Evolutionary conservation across 2,888 invertebrate species (phyloP).

Genomic region (Oligia latruncula): DNA sequence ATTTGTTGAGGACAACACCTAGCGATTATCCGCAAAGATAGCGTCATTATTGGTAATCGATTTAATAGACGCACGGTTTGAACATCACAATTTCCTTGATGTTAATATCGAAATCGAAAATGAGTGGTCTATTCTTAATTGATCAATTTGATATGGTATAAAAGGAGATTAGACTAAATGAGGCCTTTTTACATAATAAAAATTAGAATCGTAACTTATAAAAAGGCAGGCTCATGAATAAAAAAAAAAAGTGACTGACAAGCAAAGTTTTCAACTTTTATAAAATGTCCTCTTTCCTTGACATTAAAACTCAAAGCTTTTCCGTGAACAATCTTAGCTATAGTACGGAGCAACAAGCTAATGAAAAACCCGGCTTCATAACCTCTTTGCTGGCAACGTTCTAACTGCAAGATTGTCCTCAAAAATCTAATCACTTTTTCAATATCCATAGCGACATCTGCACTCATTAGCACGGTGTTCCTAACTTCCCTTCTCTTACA

Average conservation of each 20-base stretch:
- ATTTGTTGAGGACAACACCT: conserved; percentile 67
- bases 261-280: conserved; percentile 17
- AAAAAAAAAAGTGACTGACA: not conserved
- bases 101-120: conserved; percentile 20
- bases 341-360: conserved; percentile 44
- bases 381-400: conserved; percentile 1
- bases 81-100: conserved; percentile 56
- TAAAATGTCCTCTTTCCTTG: conserved; percentile 10
- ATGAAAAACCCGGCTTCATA: conserved; percentile 22
- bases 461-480: conserved; percentile 42
- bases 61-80: conserved; percentile 40
- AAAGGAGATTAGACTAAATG: conserved; percentile 15
- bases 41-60: conserved; percentile 55
- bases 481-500: conserved; percentile 33
- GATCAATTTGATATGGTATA: conserved; percentile 41
- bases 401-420: conserved; percentile 7
- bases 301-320: conserved; percentile 33
- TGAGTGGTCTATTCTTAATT: conserved; percentile 41
- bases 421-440: conserved; percentile 52
- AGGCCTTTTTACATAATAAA: not conserved
- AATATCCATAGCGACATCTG: conserved; percentile 37
- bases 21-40: conserved; percentile 55
- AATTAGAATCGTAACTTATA: not conserved
- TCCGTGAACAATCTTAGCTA: conserved; percentile 25
- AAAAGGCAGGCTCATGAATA: not conserved